Evolutionary conservation across 2,888 invertebrate genomes (phyloP), one percentile per base, ranked within the genome.

Genomic region (Lasioglossum zephyrum): DNA sequence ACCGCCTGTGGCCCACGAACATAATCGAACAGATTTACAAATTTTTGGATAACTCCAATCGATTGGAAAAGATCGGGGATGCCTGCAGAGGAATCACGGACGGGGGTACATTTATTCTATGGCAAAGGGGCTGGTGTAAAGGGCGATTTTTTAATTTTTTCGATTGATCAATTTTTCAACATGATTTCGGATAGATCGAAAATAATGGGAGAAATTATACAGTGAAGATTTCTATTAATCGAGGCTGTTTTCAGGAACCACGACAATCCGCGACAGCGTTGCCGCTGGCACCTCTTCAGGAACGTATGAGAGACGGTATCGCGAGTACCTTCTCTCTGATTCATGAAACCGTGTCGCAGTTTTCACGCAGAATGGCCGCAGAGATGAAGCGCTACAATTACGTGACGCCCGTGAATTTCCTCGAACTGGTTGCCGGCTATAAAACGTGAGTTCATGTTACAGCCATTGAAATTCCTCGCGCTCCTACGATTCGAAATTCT

Each of bases 331-430:
- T 98, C 96, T 97, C 98, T 0, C 96, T 97, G 47, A 97, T 98
- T 92, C 98, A 98, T 94, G 97, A 97, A 63, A 97, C 98, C 0
- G 98, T 98, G n/a, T 96, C 97, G 0, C 96, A 96, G 87, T 97
- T 96, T 94, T 98, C 98, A 0, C 95, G 95, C 39, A 95, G 96
- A 92, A 98, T 98, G 98, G 96, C 96, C 90, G 92, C 95, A 13
- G 98, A 98, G 95, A 97, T 98, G 96, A 97, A 97, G 83, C 95
- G 98, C 18, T 96, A 97, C 93, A 98, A 98, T 95, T 98, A 98
- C 94, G 98, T 98, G 72, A 98, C 98, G 0, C 98, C 98, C 0
- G 97, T 97, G 44, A 98, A 98, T 95, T 98, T 98, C 92, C 95
- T 98, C 81, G 98, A 98, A 93, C 96, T 98, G 22, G 98, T 98